Conservation (phyloP, 1,140 invertebrate species). For the Pseudomyrmex concolor region DNA sequence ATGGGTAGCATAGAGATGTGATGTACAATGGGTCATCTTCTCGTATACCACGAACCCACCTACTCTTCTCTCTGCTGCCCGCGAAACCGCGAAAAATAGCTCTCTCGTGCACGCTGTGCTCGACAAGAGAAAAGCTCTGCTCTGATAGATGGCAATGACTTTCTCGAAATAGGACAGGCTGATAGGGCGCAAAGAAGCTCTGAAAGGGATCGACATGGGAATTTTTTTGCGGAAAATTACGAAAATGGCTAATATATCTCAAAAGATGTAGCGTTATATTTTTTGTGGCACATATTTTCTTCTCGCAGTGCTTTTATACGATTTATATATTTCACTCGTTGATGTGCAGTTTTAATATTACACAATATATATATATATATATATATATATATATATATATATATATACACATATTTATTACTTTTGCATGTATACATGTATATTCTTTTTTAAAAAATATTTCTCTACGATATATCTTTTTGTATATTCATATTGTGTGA, state of each 20-base stretch:
- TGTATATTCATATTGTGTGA: too few species aligned
- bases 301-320: not conserved
- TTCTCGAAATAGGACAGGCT: slow-evolving; percentile 43
- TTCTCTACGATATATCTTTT: not conserved
- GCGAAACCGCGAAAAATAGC: slow-evolving; percentile 59
- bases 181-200: slow-evolving; percentile 39
- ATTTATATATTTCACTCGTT: slow-evolving; percentile 7
- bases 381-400: slow-evolving; percentile 10
- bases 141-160: slow-evolving; percentile 61
- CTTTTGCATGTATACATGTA: not conserved
- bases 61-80: slow-evolving; percentile 1
- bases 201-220: slow-evolving; percentile 13
- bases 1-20: slow-evolving; percentile 23
- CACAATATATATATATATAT: slow-evolving; percentile 5
- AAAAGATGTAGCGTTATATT: not conserved
- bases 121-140: slow-evolving; percentile 50
- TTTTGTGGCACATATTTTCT: slow-evolving; percentile 6
- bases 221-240: slow-evolving; percentile 13
- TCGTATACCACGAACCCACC: slow-evolving; percentile 32
- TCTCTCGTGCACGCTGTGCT: slow-evolving; percentile 37
- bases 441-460: slow-evolving; percentile 24
- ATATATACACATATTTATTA: too few species aligned
- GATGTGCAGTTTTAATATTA: not conserved
- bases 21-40: slow-evolving; percentile 57
- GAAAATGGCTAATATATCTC: not conserved